These are phyloP conservation scores for Pachydiplax longipennis DNA, from an alignment of 2,888 invertebrate species.

Conservation along the genomic window DNA sequence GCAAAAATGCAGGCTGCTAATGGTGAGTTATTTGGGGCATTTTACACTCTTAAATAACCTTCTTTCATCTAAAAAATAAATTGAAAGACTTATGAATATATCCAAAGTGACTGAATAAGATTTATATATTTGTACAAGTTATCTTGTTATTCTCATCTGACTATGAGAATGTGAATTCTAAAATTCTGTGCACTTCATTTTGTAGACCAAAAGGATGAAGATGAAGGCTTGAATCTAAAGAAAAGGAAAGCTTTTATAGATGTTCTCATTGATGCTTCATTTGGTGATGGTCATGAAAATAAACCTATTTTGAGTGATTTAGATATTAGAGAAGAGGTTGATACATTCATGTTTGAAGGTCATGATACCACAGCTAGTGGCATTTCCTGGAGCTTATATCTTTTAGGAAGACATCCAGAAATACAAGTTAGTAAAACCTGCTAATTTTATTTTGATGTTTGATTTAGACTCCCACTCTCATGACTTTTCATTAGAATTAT, in stretches of 20 bases:
- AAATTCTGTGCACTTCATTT: not conserved
- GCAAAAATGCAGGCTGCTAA: not conserved
- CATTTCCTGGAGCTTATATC: constrained; percentile 64
- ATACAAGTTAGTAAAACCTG: constrained; percentile 58
- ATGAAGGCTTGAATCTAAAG: constrained; percentile 49
- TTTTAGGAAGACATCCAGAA: constrained; percentile 63
- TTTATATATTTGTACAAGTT: too few relatives aligned
- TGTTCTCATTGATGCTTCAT: constrained; percentile 60
- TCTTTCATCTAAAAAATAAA: too few relatives aligned
- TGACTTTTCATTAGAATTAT: too few relatives aligned
- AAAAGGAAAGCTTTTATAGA: constrained; percentile 63
- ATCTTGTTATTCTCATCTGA: too few relatives aligned
- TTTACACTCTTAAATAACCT: too few relatives aligned
- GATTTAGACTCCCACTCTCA: too few relatives aligned
- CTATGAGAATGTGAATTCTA: too few relatives aligned
- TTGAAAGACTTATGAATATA: too few relatives aligned
- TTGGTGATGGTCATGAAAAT: constrained; percentile 53
- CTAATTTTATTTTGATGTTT: too few relatives aligned
- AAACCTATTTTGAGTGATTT: constrained; percentile 49
- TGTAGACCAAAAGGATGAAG: not conserved
- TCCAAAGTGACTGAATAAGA: too few relatives aligned
- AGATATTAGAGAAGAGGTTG: constrained; percentile 54
- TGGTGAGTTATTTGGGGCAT: not conserved
- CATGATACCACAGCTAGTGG: constrained; percentile 68
- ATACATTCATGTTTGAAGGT: constrained; percentile 58